These are phyloP conservation scores for Polypterus senegalus DNA, from an alignment of 2,113 vertebrate genomes.

Conservation along the genomic window DNA sequence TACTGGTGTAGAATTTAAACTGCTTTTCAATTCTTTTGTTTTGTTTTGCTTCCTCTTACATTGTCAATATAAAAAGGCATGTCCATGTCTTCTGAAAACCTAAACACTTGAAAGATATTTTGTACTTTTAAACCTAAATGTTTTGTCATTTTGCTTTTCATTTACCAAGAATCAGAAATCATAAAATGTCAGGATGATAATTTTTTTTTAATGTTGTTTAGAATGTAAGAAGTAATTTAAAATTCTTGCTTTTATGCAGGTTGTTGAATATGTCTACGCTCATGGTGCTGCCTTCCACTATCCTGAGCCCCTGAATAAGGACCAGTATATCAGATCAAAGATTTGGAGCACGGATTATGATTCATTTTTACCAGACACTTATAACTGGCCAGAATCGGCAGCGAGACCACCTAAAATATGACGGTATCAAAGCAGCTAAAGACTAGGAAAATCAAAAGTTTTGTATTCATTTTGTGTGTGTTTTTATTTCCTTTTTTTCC, in stretches of 20 bases:
- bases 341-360: constrained; percentile 79
- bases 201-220: background rate
- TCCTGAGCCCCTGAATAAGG: constrained; percentile 82
- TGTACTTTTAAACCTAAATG: background rate
- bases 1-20: too few species aligned
- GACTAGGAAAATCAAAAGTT: too few species aligned
- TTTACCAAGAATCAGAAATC: background rate
- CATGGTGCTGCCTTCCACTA: constrained; percentile 92
- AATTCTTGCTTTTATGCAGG: constrained; percentile 41
- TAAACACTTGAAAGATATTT: too few species aligned
- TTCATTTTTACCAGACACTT: constrained; percentile 81
- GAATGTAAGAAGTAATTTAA: constrained; percentile 1
- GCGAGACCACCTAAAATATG: constrained; percentile 40
- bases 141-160: background rate
- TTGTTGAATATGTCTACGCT: constrained; percentile 77
- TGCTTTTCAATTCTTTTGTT: too few species aligned
- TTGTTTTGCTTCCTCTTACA: too few species aligned
- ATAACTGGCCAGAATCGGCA: constrained; percentile 72
- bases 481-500: too few species aligned
- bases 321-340: constrained; percentile 56
- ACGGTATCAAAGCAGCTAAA: too few species aligned
- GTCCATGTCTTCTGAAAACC: too few species aligned
- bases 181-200: background rate
- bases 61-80: too few species aligned
- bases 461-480: too few species aligned